A percentile compares a stretch with the other conserved stretches of the same genome.
Evolutionary conservation across 2,113 vertebrate species (phyloP).

Genomic region (Athene noctua): DNA sequence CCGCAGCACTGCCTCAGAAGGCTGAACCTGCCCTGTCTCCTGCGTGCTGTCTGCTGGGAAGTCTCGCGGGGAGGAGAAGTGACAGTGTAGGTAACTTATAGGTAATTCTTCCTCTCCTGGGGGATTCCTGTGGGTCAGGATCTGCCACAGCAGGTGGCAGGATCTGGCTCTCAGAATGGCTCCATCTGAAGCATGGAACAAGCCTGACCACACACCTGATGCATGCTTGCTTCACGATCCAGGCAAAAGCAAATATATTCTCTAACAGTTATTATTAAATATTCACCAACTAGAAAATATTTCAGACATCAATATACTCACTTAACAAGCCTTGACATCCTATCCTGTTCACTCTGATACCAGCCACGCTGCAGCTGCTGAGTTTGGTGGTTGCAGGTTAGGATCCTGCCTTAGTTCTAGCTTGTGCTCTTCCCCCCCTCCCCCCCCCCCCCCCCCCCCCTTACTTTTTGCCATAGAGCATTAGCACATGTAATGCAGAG

Average conservation of each 20-base stretch:
- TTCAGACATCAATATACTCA: not conserved
- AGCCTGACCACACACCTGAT: not conserved
- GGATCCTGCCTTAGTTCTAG: not conserved
- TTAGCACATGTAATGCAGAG: not conserved
- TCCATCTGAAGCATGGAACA: not conserved
- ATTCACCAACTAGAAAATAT: constrained; percentile 52
- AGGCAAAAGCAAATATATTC: not conserved
- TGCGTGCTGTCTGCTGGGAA: accelerated
- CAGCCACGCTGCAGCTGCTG: not conserved
- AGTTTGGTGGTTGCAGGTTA: not conserved
- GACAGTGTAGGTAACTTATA: not conserved
- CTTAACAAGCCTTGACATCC: not conserved
- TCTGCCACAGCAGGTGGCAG: not conserved
- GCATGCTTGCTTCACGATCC: not conserved
- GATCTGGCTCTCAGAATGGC: not conserved
- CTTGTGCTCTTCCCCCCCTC: not conserved
- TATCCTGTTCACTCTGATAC: not conserved
- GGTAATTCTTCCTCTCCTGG: not conserved
- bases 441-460: accelerated
- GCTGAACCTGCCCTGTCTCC: not conserved
- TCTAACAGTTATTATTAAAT: constrained; percentile 28
- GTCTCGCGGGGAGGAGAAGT: not conserved
- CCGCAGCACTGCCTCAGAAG: not conserved
- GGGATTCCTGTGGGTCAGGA: not conserved
- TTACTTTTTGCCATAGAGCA: constrained; percentile 6